Base-by-base conservation (phyloP, 92 coral and sea anemone species). In the Meandrina meandrites region DNA sequence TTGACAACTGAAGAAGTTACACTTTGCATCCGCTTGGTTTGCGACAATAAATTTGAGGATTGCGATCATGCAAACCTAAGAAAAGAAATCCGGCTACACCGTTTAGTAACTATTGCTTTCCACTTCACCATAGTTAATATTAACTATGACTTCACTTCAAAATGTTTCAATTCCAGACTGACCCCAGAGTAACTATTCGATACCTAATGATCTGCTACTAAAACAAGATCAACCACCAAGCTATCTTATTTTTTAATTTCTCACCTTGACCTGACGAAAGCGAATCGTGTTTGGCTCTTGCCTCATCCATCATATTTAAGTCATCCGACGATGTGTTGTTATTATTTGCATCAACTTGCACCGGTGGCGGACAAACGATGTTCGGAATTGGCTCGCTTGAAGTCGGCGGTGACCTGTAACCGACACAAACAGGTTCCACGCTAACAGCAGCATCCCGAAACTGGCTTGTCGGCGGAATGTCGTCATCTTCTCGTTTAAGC, bases 401-500 rank as follows among this genome's bases (percentile, higher is more conserved):
- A 13, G 83, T 22, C 71, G 82, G 74, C 81, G 82, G 84, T 62
- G 86, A 80, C 31, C 75, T 85, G 68, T 57, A 82, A 76, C 40
- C 78, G 45, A 27, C 86, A 73, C 76, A 91, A 37, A 1, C 79
- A 45, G 75, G 79, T 24, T 68, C 78, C 42, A 34, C 56, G 82
- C 70, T 22, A 34, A 37, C 84, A 18, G 47, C 76, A 21, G 47
- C 76, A 21, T 77, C 66, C 77, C 68, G 76, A 78, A 76, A 78
- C 67, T 73, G 78, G 28, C 51, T 24, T 22, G 45, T 22, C 36
- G 82, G 68, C 88, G 92, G 66, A 18, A 64, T 93, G 0, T 97
- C 99, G 14, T 94, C 98, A n/a, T 96, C 94, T 48, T 97, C 98
- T 60, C 98, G 88, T 80, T 97, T 95, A 17, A 97, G 92, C 32